A percentile compares a stretch with the other conserved stretches of the same genome.
phyloP scores from a whole-genome alignment of 2,888 invertebrate species.

The Ophioninae sp. region DNA sequence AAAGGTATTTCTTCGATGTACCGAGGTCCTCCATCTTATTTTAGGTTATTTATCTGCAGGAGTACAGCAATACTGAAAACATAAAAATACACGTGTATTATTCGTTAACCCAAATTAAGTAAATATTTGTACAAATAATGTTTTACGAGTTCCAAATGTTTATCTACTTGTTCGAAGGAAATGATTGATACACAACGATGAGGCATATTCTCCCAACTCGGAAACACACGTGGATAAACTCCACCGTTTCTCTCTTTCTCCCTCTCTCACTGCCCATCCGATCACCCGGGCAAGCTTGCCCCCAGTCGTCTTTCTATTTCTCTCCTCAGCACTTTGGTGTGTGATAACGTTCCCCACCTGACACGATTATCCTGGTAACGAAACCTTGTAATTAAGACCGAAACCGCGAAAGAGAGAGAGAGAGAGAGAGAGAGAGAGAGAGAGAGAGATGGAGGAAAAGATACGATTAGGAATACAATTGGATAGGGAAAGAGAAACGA shows the following conservation, averaged over 20 bases:
- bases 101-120: no score
- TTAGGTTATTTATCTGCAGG: background rate
- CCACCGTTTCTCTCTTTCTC: no score
- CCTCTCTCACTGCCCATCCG: no score
- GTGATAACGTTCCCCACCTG: background rate
- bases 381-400: background rate
- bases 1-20: background rate
- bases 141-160: no score
- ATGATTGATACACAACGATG: background rate
- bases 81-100: background rate
- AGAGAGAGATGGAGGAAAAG: no score
- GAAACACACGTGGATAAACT: no score
- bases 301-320: background rate
- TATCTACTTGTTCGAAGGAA: no score
- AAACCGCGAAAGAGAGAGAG: background rate
- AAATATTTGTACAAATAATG: no score
- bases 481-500: constrained; percentile 34
- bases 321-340: background rate
- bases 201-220: no score
- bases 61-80: background rate
- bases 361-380: background rate
- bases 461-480: no score
- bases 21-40: background rate
- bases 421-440: background rate
- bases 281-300: background rate